phyloP scores from a whole-genome alignment of 1,140 invertebrate species.

The Harlomillsia oculata region DNA sequence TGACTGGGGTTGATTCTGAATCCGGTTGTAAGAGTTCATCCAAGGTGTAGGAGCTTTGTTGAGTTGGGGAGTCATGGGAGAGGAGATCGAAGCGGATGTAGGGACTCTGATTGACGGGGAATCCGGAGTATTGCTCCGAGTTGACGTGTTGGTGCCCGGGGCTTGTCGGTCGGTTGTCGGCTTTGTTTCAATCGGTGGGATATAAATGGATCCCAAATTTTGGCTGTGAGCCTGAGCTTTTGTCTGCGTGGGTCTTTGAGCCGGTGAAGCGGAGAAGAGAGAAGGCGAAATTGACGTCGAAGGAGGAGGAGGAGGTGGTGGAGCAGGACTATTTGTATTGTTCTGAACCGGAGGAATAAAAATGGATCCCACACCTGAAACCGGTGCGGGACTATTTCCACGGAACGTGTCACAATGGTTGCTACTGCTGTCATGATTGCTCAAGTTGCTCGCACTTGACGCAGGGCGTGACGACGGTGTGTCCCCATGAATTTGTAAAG shows the following conservation, averaged over 20 bases:
- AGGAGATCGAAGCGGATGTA: neutral
- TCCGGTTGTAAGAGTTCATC: slow-evolving; percentile 45
- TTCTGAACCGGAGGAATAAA: neutral
- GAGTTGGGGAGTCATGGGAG: slow-evolving; percentile 37
- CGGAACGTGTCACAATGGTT: slow-evolving; percentile 1
- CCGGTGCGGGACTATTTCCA: neutral
- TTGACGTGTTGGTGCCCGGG: neutral
- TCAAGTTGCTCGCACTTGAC: neutral
- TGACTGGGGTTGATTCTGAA: slow-evolving; percentile 39
- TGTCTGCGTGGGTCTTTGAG: slow-evolving; percentile 25
- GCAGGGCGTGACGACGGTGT: neutral
- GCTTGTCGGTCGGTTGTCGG: slow-evolving; percentile 2
- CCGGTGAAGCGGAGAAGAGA: neutral
- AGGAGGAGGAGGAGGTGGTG: slow-evolving; percentile 4
- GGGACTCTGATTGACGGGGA: slow-evolving; percentile 1
- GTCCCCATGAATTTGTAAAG: neutral
- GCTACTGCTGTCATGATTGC: neutral
- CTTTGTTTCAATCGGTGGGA: slow-evolving; percentile 35
- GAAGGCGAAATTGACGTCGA: neutral
- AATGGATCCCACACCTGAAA: neutral
- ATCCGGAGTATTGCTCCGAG: slow-evolving; percentile 4
- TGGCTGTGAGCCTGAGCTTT: slow-evolving; percentile 33
- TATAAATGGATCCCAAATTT: slow-evolving; percentile 38
- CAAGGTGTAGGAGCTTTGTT: slow-evolving; percentile 51
- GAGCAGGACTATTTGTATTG: slow-evolving; percentile 2